Base-by-base conservation (phyloP, 2,797 vertebrate species). In the Novumbra hubbsi region DNA sequence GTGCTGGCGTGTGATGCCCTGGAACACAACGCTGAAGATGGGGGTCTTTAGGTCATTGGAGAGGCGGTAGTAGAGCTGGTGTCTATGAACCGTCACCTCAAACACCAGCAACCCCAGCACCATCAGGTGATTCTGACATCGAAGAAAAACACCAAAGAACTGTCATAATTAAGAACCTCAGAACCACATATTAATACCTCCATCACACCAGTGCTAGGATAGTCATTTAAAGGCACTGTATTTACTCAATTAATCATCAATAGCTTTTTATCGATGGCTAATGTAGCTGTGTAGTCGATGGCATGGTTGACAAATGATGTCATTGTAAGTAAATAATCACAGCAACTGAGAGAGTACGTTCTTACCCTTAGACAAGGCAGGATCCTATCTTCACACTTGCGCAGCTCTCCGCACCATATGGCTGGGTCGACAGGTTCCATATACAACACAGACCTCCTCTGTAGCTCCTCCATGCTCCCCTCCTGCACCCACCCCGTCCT, bases 71-170 rank as follows among this genome's bases (percentile, higher is more conserved):
- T 90, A 87, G 27, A 90, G 77, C 85, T 94, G 95, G 66, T 90
- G 91, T 5, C 78, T 85, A 45, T 90, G 84, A 24, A 89, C 86
- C 0, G 90, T 93, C 6, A 85, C 88, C 75, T 94, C 91, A 2
- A 93, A 89, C 62, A 91, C 89, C 80, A 84, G 78, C 57, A 95
- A 83, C 15, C 90, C 93, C 78, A 94, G 73, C 34, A 93, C 81
- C 77, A 88, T 78, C 49, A 93, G 80, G 73, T 93, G 92, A 78
- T 90, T 95, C 93, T 94, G 68, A 71, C 9, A 4, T 60, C 55
- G 24, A 60, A 48, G 12, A 65, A 34, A 17, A 6, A 48, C 52
- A 66, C 67, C 71, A 32, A 9, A 65, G 27, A 71, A 60, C n/a
- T 67, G 30, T 9, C 28, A 50, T 50, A 45, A 14, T 34, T 32